Base-by-base conservation (phyloP, 2,888 invertebrate genomes). In the Meta bourneti region DNA sequence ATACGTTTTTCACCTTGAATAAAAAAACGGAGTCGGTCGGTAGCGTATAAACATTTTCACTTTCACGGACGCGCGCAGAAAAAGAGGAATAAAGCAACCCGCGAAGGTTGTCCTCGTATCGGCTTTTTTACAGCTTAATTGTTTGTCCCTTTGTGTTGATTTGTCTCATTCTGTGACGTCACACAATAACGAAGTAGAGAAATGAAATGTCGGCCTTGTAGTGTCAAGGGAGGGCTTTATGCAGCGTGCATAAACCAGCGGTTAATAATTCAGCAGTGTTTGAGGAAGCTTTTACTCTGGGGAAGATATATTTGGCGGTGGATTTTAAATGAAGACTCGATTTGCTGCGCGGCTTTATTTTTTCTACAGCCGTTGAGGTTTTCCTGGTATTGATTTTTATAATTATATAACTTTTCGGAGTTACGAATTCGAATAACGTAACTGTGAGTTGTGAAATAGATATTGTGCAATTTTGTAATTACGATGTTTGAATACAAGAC, bases 81-180 rank as follows among this genome's bases (percentile, higher is more conserved):
- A 83, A 79, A 20, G 16, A 75, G 77, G 71, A 72, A 84, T 79
- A 78, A 87, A 82, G 49, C 20, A 61, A 34, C 19, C 51, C 69
- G 49, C 51, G 75, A 90, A 90, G 85, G 85, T 52, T 82, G 80
- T 80, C 69, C 49, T 13, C 71, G n/a, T 74, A 88, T 71, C 54
- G 51, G 61, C n/a, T 19, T 79, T 78, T 89, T 90, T 85, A 80
- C 75, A 85, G 74, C 83, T 84, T 85, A 70, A 90, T 85, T 90
- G 90, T 90, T 80, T 80, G 52, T 83, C 54, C 75, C 70, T 89
- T 83, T 78, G 82, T 82, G 81, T 89, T 89, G 89, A 82, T 89
- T 89, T 82, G 75, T 82, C 69, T 89, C 75, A n/a, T 89, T 88
- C 80, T 88, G 61, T 89, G 89, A 89, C 89, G 89, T 89, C 89